Base-by-base conservation (phyloP, 2,888 invertebrate genomes). In the Clistopyga incitator region DNA sequence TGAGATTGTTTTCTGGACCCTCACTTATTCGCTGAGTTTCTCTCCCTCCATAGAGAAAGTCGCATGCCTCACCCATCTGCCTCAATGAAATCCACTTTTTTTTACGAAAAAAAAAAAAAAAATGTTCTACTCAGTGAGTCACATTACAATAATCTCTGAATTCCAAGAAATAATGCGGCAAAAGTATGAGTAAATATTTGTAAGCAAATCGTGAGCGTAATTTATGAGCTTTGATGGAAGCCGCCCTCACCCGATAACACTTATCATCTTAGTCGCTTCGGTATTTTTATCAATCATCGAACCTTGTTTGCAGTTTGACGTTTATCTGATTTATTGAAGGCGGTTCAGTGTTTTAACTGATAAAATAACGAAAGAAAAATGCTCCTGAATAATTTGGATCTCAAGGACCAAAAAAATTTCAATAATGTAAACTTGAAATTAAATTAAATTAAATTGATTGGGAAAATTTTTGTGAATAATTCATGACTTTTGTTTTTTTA, bases 1-100 rank as follows among this genome's bases (percentile, higher is more conserved):
- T 84, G 84, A 84, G 84, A 84, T 84, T 84, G 84, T 84, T 84
- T 84, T 78, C 81, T 71, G 78, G 78, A 78, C 77, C 79, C 83
- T 81, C 84, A 71, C 75, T 71, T 23, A 52, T 45, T 75, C 65
- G 68, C 29, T 1, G 34, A 29, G 47, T n/a, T 78, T 81, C 61
- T 78, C 81, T 81, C 78, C 71, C 75, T 65, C 23, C 34, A 81
- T 15, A 29, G 45, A 25, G 13, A 65, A 84, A 77, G 38, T 65
- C 47, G 61, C 29, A 80, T 25, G 52, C 52, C 74, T 68, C 56
- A 68, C 78, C 34, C 84, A 84, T 81, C 81, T 81, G 84, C 50
- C 81, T 59, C 72, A 71, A 78, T 56, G 50, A 42, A 81, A 84
- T 81, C 42, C 6, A 4, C 59, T 68, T 47, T 76, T 70, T 76